Conservation (phyloP, 2,888 invertebrate genomes). For the Cyclophora punctaria region DNA sequence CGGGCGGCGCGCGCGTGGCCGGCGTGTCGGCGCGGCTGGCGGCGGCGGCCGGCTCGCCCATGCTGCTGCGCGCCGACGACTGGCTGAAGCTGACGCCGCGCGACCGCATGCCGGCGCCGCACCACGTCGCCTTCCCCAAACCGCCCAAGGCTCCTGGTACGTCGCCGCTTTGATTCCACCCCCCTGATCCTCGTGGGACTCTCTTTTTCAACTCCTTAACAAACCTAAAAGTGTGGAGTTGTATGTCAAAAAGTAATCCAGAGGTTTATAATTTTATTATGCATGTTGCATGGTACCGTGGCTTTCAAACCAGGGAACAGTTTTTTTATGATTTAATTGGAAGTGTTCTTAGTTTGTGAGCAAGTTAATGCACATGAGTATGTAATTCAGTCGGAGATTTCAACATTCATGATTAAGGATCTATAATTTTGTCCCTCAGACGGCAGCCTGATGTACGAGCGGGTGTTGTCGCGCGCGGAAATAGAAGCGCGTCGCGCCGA, state of each 20-base stretch:
- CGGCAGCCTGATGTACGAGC: conserved; percentile 90
- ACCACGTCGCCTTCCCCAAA: conserved; percentile 89
- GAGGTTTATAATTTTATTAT: too few relatives aligned
- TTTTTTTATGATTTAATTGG: too few relatives aligned
- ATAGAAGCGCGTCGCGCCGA: conserved; percentile 77
- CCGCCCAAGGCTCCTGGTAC: conserved; percentile 90
- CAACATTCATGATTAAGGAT: too few relatives aligned
- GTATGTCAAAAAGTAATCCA: not conserved
- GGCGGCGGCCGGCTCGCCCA: conserved; percentile 48
- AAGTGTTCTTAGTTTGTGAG: too few relatives aligned
- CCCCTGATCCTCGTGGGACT: too few relatives aligned
- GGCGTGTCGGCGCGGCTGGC: conserved; percentile 58
- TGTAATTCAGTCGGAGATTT: too few relatives aligned
- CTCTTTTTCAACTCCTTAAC: not conserved
- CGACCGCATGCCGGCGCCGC: conserved; percentile 86
- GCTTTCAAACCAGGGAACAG: too few relatives aligned
- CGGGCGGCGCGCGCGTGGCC: conserved; percentile 36
- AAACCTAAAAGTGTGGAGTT: not conserved
- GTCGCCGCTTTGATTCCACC: not conserved
- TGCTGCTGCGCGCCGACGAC: conserved; percentile 70
- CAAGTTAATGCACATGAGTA: too few relatives aligned
- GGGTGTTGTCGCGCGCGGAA: conserved; percentile 85
- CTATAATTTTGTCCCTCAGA: conserved; percentile 55
- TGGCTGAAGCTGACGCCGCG: conserved; percentile 85
- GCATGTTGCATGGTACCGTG: too few relatives aligned